Evolutionary conservation across 1,140 invertebrate species (phyloP).

Genomic region (Nasonia vitripennis): DNA sequence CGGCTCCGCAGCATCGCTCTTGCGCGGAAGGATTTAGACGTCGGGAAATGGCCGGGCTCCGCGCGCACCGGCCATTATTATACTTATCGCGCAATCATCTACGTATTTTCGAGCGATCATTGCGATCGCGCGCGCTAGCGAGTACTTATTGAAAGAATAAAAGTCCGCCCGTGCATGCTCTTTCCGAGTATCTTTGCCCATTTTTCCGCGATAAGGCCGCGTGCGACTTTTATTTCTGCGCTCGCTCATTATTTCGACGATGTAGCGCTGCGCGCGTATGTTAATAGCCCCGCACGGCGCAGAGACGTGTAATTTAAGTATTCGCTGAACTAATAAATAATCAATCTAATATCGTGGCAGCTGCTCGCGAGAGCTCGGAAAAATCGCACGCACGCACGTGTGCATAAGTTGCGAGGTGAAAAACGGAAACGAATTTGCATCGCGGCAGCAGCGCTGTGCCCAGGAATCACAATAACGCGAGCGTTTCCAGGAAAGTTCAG

Average conservation of each 20-base stretch:
- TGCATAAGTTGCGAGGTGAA: neutral
- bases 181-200: neutral
- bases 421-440: neutral
- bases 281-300: neutral
- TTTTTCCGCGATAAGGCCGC: too few species aligned
- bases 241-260: neutral
- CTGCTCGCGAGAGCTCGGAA: neutral
- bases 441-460: neutral
- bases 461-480: neutral
- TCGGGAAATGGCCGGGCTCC: neutral
- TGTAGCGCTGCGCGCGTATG: neutral
- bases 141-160: slow-evolving; percentile 3
- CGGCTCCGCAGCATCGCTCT: neutral
- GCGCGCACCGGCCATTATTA: neutral
- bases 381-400: neutral
- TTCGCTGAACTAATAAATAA: slow-evolving; percentile 27
- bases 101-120: neutral
- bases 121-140: neutral
- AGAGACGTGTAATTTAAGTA: slow-evolving; percentile 5
- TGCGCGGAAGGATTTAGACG: slow-evolving; percentile 5
- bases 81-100: slow-evolving; percentile 16
- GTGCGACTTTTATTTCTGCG: neutral
- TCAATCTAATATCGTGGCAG: slow-evolving; percentile 12
- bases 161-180: neutral
- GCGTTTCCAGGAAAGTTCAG: too few species aligned